Evolutionary conservation across 2,888 invertebrate genomes (phyloP), one percentile per base, ranked within the genome.

Genomic region (Neoascia interrupta): DNA sequence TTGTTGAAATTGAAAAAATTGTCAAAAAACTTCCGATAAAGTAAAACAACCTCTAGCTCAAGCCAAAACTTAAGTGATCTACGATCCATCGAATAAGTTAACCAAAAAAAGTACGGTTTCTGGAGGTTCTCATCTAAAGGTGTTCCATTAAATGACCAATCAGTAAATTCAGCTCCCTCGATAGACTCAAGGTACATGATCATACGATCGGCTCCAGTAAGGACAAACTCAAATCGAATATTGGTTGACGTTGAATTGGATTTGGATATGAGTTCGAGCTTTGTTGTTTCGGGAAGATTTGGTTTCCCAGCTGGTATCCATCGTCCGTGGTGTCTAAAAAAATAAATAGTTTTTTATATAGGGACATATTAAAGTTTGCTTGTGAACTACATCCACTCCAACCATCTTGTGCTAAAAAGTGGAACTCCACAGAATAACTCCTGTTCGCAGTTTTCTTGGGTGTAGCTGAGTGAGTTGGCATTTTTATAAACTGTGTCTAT

Each of bases 341-440:
- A 11, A n/a, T 13, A n/a, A n/a, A n/a, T n/a, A 4, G 3, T n/a
- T n/a, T n/a, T 10, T n/a, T 15, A 10, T 1, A 28, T 3, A 15
- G 1, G 19, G 13, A 34, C 11, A 11, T n/a, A n/a, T 19, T 28
- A 1, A 5, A 8, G 16, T 2, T 41, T 4, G 21, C n/a, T 15
- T 8, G 5, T 1, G 1, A 81, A 83, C 47, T 69, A 87, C 87
- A 85, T 85, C 86, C 86, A 87, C 15, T 81, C 58, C 34, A 83
- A 63, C 87, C 86, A 87, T 18, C 86, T 82, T 0, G 85, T 84
- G 51, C 81, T 86, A 10, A 85, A 87, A 0, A 87, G 81, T 0
- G 87, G 87, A 21, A 87, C 37, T 0, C 86, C 87, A 21, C 87
- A 87, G 41, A 81, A 84, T 0, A 85, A 82, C 43, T 87, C 86